Evolutionary conservation across 2,888 invertebrate species (phyloP).

Genomic region (Cecidostiba fungosa): DNA sequence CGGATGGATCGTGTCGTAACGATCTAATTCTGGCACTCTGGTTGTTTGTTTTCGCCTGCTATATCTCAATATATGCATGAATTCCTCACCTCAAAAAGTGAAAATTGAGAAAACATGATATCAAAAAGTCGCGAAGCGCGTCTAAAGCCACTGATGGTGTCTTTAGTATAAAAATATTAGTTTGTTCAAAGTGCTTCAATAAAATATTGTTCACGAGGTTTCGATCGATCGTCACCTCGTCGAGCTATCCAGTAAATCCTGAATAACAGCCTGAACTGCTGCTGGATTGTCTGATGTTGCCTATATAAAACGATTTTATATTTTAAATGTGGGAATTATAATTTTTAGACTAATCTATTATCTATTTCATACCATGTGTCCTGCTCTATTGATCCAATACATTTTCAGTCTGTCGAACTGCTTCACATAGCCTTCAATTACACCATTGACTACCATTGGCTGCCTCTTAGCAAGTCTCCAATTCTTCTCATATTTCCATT

Average conservation of each 20-base stretch:
- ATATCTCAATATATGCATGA: too few relatives aligned
- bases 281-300: neutral
- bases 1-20: too few relatives aligned
- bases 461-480: slow-evolving; percentile 83
- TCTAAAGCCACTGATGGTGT: too few relatives aligned
- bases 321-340: neutral
- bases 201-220: too few relatives aligned
- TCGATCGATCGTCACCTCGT: too few relatives aligned
- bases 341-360: neutral
- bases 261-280: neutral
- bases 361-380: slow-evolving; percentile 85
- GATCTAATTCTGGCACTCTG: too few relatives aligned
- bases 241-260: neutral
- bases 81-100: too few relatives aligned
- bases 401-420: slow-evolving; percentile 86
- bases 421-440: slow-evolving; percentile 88
- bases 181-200: too few relatives aligned
- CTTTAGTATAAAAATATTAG: too few relatives aligned
- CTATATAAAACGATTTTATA: neutral
- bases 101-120: too few relatives aligned
- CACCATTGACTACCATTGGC: slow-evolving; percentile 84
- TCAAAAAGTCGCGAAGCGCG: too few relatives aligned
- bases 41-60: too few relatives aligned
- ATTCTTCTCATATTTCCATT: slow-evolving; percentile 84
- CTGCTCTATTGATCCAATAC: slow-evolving; percentile 90